Percentiles rank a stretch among this genome's conserved stretches.
phyloP scores from a whole-genome alignment of 1,140 invertebrate species.

The Trichogramma pretiosum region DNA sequence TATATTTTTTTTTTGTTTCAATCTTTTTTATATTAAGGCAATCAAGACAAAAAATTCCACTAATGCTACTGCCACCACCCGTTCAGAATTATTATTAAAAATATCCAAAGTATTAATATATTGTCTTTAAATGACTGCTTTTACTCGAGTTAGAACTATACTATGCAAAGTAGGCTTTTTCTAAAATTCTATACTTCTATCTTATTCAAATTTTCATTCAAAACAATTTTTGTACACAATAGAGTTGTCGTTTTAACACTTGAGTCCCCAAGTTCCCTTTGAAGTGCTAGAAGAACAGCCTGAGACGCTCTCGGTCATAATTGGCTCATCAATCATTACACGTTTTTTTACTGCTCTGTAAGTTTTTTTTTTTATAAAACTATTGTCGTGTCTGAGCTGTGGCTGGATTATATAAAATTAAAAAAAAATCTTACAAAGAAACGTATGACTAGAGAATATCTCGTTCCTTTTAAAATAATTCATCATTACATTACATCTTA shows the following conservation, averaged over 20 bases:
- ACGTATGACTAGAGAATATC: too few relatives aligned
- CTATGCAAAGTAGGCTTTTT: slow-evolving; percentile 6
- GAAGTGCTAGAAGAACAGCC: slow-evolving; percentile 52
- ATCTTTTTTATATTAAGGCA: slow-evolving; percentile 9
- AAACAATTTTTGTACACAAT: slow-evolving; percentile 20
- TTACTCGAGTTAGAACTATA: slow-evolving; percentile 3
- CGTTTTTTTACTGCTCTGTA: too few relatives aligned
- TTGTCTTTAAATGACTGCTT: slow-evolving; percentile 23
- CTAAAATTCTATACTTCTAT: slow-evolving; percentile 9
- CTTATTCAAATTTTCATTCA: slow-evolving; percentile 4
- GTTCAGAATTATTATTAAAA: neutral
- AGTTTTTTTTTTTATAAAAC: neutral
- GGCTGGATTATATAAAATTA: too few relatives aligned
- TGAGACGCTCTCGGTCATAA: too few relatives aligned
- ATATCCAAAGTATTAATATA: too few relatives aligned
- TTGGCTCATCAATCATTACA: too few relatives aligned
- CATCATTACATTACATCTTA: too few relatives aligned
- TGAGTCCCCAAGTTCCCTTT: slow-evolving; percentile 49
- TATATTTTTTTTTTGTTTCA: neutral
- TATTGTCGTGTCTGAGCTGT: too few relatives aligned
- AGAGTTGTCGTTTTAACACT: slow-evolving; percentile 42
- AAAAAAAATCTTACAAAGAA: too few relatives aligned
- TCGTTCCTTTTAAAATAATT: too few relatives aligned
- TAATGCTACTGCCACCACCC: slow-evolving; percentile 13
- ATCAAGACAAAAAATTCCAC: slow-evolving; percentile 12